Percentiles rank a stretch among this genome's conserved stretches.
These are phyloP conservation scores for Oreocharis arfaki DNA, from an alignment of 2,113 vertebrate species.

Conservation along the genomic window DNA sequence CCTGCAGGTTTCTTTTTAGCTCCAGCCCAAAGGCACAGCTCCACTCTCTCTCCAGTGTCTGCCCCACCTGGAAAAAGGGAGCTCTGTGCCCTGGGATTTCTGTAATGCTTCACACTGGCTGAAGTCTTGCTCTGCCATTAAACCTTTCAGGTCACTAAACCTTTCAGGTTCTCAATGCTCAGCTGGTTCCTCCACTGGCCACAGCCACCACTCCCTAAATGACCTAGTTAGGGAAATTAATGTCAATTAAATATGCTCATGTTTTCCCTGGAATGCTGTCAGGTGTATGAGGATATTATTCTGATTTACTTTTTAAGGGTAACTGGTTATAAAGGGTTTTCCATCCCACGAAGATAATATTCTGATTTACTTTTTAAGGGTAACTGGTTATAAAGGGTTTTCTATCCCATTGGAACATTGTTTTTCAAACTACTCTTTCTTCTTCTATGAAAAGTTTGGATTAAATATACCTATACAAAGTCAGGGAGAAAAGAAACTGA, in stretches of 20 bases:
- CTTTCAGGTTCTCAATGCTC: background rate
- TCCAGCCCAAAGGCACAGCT: background rate
- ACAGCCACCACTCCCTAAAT: background rate
- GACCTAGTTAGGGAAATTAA: background rate
- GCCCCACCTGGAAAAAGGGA: background rate
- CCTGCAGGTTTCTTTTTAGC: background rate
- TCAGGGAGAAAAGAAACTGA: background rate
- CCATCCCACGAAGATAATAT: no score
- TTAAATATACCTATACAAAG: background rate
- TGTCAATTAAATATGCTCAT: background rate
- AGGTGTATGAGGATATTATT: background rate
- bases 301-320: background rate
- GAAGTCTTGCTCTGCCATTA: background rate
- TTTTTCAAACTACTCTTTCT: background rate
- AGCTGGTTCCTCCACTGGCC: background rate
- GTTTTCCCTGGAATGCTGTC: background rate
- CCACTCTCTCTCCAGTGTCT: background rate
- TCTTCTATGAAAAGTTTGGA: background rate
- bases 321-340: background rate
- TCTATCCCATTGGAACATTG: background rate
- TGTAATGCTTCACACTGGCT: background rate
- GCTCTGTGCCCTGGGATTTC: background rate
- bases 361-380: no score
- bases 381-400: background rate
- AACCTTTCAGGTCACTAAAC: no score